Evolutionary conservation across 2,797 vertebrate genomes (phyloP).

Genomic region (Chrosomus eos): DNA sequence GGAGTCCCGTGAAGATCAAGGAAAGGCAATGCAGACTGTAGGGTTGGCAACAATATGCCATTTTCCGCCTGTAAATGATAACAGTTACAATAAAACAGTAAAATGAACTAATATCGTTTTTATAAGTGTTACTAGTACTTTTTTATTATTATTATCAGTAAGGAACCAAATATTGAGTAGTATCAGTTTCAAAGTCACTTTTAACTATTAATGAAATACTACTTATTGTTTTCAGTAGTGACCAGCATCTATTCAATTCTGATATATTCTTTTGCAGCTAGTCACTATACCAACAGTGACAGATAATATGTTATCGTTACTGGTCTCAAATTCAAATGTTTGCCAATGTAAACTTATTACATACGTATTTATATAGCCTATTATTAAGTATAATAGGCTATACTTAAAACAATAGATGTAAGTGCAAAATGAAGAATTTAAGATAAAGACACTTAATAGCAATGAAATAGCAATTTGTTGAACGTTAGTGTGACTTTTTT

Average conservation of each 20-base stretch:
- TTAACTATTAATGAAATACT: background rate
- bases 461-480: background rate
- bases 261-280: background rate
- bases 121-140: background rate
- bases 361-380: too few relatives aligned
- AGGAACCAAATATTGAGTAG: background rate
- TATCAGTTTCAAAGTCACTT: background rate
- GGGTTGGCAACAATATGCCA: constrained; percentile 93
- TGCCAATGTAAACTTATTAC: background rate
- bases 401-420: too few relatives aligned
- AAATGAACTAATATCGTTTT: background rate
- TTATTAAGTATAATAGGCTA: too few relatives aligned
- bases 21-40: constrained; percentile 96
- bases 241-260: background rate
- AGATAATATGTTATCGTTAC: background rate
- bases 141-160: background rate
- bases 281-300: background rate
- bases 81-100: background rate
- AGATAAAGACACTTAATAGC: background rate
- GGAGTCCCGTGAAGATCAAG: constrained; percentile 96
- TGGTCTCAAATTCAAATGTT: background rate
- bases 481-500: too few relatives aligned
- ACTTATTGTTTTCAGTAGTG: background rate
- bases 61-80: constrained; percentile 85
- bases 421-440: too few relatives aligned